A percentile compares a stretch with the other conserved stretches of the same genome.
These are phyloP conservation scores for Smithornis capensis DNA, from an alignment of 2,113 vertebrate genomes.

Conservation along the genomic window DNA sequence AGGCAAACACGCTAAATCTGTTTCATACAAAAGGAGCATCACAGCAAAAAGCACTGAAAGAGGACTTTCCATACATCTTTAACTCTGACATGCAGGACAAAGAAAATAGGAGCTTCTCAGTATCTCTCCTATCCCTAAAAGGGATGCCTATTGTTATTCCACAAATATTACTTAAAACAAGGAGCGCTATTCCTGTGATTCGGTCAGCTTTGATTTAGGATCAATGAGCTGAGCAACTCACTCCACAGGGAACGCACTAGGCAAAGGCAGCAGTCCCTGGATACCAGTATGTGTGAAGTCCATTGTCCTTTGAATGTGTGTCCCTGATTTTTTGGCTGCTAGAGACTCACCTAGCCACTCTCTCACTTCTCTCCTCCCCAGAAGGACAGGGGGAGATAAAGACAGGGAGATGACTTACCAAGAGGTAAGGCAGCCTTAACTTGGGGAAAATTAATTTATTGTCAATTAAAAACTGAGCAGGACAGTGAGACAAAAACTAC, in stretches of 20 bases:
- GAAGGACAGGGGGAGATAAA: background rate
- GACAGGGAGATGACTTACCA: background rate
- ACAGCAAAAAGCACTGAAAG: background rate
- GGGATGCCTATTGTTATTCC: background rate
- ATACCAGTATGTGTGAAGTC: background rate
- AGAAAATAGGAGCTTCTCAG: background rate
- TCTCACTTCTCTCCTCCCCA: background rate
- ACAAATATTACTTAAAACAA: accelerated
- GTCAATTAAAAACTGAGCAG: background rate
- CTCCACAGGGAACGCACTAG: background rate
- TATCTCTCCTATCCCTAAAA: background rate
- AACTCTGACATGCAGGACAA: background rate
- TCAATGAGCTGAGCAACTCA: background rate
- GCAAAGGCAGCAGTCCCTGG: background rate
- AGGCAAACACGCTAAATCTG: background rate
- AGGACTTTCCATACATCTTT: background rate
- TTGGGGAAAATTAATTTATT: background rate
- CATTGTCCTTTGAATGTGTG: accelerated
- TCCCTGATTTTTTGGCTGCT: background rate
- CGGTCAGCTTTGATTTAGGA: background rate
- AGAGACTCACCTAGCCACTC: background rate
- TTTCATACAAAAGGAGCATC: background rate
- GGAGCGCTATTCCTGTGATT: background rate
- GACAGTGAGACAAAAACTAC: background rate
- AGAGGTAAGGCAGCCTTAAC: background rate